A percentile compares a stretch with the other conserved stretches of the same genome.
Evolutionary conservation across 2,113 vertebrate genomes (phyloP).

Genomic region (Microtus montanus): DNA sequence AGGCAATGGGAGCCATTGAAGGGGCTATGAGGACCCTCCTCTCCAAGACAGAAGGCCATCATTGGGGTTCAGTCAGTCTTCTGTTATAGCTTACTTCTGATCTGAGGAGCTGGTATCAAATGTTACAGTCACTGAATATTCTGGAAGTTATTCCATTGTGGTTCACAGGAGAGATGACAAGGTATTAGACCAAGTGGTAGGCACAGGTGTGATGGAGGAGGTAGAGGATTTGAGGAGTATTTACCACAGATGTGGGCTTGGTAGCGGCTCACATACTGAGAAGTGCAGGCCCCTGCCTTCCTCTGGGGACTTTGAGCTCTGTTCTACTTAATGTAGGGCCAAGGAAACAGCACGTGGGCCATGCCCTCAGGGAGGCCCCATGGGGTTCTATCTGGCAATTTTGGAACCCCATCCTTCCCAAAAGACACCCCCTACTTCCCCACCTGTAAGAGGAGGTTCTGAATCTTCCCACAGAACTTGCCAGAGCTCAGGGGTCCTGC

Average conservation of each 20-base stretch:
- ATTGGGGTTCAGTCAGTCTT: neutral
- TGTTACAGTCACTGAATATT: neutral
- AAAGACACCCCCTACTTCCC: neutral
- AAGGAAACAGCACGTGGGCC: neutral
- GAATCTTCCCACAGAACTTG: conserved; percentile 81
- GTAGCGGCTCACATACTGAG: neutral
- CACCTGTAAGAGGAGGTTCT: conserved; percentile 83
- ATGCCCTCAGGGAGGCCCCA: neutral
- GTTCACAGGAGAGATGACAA: neutral
- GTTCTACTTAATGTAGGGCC: neutral
- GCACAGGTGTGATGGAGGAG: neutral
- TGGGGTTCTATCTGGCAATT: neutral
- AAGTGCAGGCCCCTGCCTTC: neutral
- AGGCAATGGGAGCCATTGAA: neutral
- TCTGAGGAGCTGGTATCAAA: neutral
- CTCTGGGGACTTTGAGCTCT: neutral
- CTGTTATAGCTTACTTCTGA: neutral
- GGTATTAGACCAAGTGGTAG: neutral
- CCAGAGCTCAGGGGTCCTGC: conserved; percentile 50
- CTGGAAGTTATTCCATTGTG: neutral
- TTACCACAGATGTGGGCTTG: neutral
- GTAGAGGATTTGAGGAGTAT: neutral
- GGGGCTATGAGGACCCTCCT: neutral
- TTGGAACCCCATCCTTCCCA: neutral
- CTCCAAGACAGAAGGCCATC: neutral